These are phyloP conservation scores for Brachionus asplanchnoidis DNA, from an alignment of 1,140 invertebrate genomes.

Conservation along the genomic window DNA sequence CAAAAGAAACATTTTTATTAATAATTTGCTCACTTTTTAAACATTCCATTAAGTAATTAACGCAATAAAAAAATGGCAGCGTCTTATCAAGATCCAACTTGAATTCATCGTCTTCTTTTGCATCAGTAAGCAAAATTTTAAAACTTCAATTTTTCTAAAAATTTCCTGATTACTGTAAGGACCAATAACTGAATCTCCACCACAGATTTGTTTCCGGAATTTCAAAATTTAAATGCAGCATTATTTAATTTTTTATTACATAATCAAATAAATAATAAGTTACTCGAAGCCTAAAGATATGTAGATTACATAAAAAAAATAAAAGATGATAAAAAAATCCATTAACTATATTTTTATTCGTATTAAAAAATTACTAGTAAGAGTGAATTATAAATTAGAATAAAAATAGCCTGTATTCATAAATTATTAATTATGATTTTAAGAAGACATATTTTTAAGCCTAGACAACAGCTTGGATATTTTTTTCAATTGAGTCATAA, in stretches of 20 bases:
- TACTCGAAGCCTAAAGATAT: too few species aligned
- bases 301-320: too few species aligned
- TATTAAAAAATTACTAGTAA: too few species aligned
- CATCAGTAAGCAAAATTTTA: neutral
- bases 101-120: neutral
- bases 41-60: neutral
- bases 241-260: neutral
- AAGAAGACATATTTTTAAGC: too few species aligned
- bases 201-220: neutral
- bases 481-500: too few species aligned
- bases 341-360: too few species aligned
- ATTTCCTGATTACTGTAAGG: neutral
- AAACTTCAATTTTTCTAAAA: neutral
- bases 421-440: too few species aligned
- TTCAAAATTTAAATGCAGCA: neutral
- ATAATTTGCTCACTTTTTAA: neutral
- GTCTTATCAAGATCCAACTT: neutral
- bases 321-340: too few species aligned
- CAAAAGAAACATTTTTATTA: neutral
- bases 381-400: too few species aligned
- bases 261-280: too few species aligned
- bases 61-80: neutral
- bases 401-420: too few species aligned
- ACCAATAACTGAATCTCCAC: neutral
- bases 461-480: too few species aligned